Evolutionary conservation across 2,113 vertebrate species (phyloP).

Genomic region (Chauna torquata): DNA sequence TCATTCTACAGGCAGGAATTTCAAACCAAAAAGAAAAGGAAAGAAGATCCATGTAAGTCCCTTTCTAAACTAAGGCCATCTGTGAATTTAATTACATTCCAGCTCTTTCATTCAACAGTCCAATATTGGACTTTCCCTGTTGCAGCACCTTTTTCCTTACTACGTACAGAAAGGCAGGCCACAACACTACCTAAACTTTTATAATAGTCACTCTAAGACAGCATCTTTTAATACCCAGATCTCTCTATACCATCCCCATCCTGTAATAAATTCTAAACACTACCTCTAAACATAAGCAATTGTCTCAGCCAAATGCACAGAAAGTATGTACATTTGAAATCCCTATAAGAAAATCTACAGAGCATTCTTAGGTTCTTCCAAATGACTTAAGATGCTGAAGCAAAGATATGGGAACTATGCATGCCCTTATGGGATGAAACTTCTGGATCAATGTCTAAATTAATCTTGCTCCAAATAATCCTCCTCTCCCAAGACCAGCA

Average conservation of each 20-base stretch:
- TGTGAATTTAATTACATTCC: background rate
- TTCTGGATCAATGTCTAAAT: background rate
- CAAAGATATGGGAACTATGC: background rate
- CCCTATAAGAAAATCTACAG: background rate
- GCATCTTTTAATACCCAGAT: background rate
- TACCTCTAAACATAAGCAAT: background rate
- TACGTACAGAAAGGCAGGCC: background rate
- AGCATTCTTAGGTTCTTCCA: background rate
- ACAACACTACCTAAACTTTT: background rate
- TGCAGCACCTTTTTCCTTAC: background rate
- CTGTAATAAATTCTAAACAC: background rate
- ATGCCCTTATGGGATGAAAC: background rate
- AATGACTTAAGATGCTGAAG: background rate
- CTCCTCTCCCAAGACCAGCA: background rate
- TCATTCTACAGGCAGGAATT: background rate
- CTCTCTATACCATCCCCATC: background rate
- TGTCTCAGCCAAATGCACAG: background rate
- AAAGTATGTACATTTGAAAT: background rate
- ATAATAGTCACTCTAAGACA: accelerated
- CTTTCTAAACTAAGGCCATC: background rate
- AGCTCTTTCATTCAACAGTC: background rate
- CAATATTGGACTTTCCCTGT: background rate
- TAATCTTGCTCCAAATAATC: background rate
- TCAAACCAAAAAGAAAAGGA: background rate
- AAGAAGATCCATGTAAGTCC: background rate